These are phyloP conservation scores for Drosophila prolongata DNA, from an alignment of 2,888 invertebrate genomes.

Conservation along the genomic window DNA sequence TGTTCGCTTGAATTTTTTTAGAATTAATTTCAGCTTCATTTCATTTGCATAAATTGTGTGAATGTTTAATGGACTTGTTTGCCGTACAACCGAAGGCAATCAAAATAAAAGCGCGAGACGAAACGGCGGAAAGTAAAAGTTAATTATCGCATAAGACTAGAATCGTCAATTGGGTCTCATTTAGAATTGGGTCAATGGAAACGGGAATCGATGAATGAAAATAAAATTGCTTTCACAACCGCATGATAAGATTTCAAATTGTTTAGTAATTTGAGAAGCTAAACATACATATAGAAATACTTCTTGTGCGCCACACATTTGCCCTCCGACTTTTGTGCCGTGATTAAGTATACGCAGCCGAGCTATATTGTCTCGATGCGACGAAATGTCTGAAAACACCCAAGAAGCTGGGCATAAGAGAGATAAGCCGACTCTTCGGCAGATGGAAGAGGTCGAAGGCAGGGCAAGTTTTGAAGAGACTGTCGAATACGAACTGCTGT, in stretches of 20 bases:
- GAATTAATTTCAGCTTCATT: conserved; percentile 59
- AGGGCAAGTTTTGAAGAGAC: conserved; percentile 57
- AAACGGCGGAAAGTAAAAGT: conserved; percentile 43
- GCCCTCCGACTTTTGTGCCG: conserved; percentile 3
- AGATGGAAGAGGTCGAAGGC: conserved; percentile 37
- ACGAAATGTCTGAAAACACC: conserved; percentile 4
- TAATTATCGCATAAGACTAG: conserved; percentile 40
- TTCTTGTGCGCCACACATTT: conserved; percentile 4
- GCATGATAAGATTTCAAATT: conserved; percentile 28
- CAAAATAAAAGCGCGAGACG: conserved; percentile 30
- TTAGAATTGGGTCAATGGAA: conserved; percentile 62
- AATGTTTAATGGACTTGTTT: conserved; percentile 43
- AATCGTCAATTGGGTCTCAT: conserved; percentile 29
- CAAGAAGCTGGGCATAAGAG: conserved; percentile 10
- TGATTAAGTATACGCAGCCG: conserved; percentile 42
- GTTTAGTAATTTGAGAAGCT: conserved; percentile 11
- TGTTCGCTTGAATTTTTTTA: conserved; percentile 53
- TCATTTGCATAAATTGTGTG: conserved; percentile 68
- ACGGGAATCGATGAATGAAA: conserved; percentile 52
- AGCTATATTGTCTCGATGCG: not conserved
- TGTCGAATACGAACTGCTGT: conserved; percentile 52
- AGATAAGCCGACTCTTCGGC: conserved; percentile 42
- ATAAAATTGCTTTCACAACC: conserved; percentile 30
- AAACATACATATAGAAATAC: conserved; percentile 32
- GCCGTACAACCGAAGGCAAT: conserved; percentile 31